These are phyloP conservation scores for Oreortyx pictus DNA, from an alignment of 2,797 vertebrate genomes.

Conservation along the genomic window DNA sequence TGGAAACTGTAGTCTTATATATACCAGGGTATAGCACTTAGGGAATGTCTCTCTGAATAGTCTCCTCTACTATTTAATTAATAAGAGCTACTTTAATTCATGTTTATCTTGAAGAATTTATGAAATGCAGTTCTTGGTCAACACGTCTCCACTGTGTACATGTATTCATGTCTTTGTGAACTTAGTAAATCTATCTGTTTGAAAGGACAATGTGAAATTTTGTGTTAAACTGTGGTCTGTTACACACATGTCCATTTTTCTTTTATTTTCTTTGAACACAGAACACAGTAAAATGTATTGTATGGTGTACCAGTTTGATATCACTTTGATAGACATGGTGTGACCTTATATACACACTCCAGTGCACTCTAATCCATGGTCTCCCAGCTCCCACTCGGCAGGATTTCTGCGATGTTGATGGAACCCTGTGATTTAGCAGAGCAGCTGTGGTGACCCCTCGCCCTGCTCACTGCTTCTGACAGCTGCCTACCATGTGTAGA, in stretches of 20 bases:
- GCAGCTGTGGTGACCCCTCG: slow-evolving; percentile 80
- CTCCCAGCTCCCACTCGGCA: slow-evolving; percentile 82
- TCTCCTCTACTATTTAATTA: slow-evolving; percentile 30
- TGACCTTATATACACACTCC: slow-evolving; percentile 81
- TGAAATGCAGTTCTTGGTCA: slow-evolving; percentile 36
- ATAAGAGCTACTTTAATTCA: slow-evolving; percentile 40
- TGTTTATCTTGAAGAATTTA: slow-evolving; percentile 17
- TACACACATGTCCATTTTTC: slow-evolving; percentile 76
- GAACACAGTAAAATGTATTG: slow-evolving; percentile 80
- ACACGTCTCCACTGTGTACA: slow-evolving; percentile 8
- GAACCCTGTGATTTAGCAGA: slow-evolving; percentile 82
- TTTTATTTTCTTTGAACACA: slow-evolving; percentile 76
- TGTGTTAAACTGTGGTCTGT: slow-evolving; percentile 72
- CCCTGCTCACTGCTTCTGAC: slow-evolving; percentile 81
- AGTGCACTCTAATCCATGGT: slow-evolving; percentile 78
- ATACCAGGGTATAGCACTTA: background rate
- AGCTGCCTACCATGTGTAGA: slow-evolving; percentile 86
- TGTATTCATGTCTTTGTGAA: slow-evolving; percentile 28
- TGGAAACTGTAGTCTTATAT: background rate
- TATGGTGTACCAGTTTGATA: slow-evolving; percentile 73
- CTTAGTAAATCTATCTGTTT: slow-evolving; percentile 66
- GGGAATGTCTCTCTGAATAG: slow-evolving; percentile 40
- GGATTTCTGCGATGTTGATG: slow-evolving; percentile 84
- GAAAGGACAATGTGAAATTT: slow-evolving; percentile 68
- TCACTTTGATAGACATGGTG: slow-evolving; percentile 80